Conservation (phyloP, 2,113 vertebrate genomes). For the Thinocorus orbignyianus region DNA sequence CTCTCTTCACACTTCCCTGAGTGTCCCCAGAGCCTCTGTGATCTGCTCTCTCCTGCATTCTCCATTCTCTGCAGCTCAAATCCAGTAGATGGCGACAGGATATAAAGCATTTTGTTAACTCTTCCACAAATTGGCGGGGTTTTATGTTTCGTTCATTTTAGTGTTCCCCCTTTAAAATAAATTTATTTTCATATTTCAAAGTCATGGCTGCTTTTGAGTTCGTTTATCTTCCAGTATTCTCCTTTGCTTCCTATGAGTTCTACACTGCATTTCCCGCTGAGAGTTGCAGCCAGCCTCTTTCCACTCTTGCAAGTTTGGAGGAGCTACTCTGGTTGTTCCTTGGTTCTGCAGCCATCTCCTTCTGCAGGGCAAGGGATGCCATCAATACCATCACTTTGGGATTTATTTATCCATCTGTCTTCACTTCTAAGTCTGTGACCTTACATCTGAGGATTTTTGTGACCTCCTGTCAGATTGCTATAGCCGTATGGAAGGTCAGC, state of each 20-base stretch:
- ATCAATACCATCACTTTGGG: neutral
- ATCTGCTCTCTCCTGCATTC: neutral
- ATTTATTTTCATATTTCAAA: neutral
- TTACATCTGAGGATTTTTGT: neutral
- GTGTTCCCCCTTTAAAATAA: neutral
- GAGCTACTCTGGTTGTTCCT: neutral
- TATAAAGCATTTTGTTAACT: conserved; percentile 22
- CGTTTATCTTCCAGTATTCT: neutral
- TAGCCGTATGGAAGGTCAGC: neutral
- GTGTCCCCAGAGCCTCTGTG: neutral
- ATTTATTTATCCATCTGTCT: neutral
- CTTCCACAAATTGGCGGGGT: neutral
- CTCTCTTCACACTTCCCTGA: fast-evolving
- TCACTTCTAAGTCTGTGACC: neutral
- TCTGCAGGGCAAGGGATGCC: neutral
- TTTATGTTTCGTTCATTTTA: neutral
- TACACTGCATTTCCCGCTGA: neutral
- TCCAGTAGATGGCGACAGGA: conserved; percentile 65
- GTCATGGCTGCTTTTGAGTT: neutral
- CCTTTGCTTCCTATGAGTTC: neutral
- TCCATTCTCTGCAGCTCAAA: neutral
- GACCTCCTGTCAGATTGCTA: neutral
- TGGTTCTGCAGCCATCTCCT: neutral
- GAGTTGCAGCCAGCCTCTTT: neutral
- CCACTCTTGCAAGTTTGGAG: neutral